Base-by-base conservation (phyloP, 2,113 vertebrate genomes). In the Gallinago paraguaiae region DNA sequence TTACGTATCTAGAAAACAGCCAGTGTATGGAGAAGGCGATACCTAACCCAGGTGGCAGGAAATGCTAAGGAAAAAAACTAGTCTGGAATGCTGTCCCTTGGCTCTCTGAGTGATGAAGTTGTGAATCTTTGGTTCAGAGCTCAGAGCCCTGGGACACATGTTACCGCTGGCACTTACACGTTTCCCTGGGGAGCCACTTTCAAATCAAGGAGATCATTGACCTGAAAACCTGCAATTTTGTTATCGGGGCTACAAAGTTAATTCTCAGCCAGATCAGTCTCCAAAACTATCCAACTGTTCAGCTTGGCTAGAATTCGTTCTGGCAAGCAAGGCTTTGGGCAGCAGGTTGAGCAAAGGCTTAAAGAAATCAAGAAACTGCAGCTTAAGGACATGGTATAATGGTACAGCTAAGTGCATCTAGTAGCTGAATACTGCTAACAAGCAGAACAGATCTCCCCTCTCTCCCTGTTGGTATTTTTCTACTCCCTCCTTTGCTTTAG, bases 101-200 rank as follows among this genome's bases (percentile, higher is more conserved):
- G 19, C 45, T 51, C 9, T 39, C 45, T 60, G 27, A 65, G 71
- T 80, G 20, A 30, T 27, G 35, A 23, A 51, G 19, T 20, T 51
- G 33, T 13, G 45, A 85, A 70, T 71, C 22, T 37, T 48, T 37
- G 53, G 27, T n/a, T 50, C 27, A 67, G 51, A 82, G 28, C 67
- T 51, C 37, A 31, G 61, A 31, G 37, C 20, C 30, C 15, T 30
- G 45, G 53, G 30, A 30, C 24, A 50, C 2, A 2, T 2, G 2
- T 39, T 75, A 31, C 13, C 1, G 0, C 41, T 76, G 35, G 20
- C 31, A 30, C 12, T 74, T 64, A 8, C 0, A 0, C 16, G 13
- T 43, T 70, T 56, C 6, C 37, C 22, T 31, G 8, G 7, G 17
- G 14, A 69, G 1, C 25, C 17, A 24, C 25, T 71, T 82, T 19